Evolutionary conservation across 2,888 invertebrate genomes (phyloP).

Genomic region (Morinoia aosen): DNA sequence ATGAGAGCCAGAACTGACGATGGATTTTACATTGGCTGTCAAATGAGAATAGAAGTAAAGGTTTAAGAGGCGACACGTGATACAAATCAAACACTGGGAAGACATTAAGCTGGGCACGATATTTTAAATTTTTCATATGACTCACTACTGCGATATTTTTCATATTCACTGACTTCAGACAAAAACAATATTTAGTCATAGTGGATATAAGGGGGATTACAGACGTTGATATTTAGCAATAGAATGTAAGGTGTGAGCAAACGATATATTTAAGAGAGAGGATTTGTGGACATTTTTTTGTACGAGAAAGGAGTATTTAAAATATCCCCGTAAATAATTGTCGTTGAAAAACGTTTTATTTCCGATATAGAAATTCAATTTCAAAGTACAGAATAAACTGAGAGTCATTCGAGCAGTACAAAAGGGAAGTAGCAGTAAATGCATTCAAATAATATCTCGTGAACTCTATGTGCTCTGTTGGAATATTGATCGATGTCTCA

Average conservation of each 20-base stretch:
- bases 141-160: not conserved
- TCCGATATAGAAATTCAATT: too few relatives aligned
- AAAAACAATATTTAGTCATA: not conserved
- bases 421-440: too few relatives aligned
- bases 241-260: not conserved
- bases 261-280: not conserved
- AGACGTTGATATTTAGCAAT: not conserved
- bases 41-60: not conserved
- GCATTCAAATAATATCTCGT: too few relatives aligned
- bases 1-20: not conserved
- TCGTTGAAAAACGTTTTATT: too few relatives aligned
- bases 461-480: too few relatives aligned
- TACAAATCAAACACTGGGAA: not conserved
- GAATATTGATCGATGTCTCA: too few relatives aligned
- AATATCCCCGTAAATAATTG: too few relatives aligned
- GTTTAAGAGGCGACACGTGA: not conserved
- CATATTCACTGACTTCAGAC: not conserved
- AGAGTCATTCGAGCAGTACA: too few relatives aligned
- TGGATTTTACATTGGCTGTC: slow-evolving; percentile 1
- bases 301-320: too few relatives aligned
- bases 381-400: too few relatives aligned
- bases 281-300: too few relatives aligned
- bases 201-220: not conserved
- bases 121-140: not conserved
- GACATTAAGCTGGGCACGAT: not conserved